Percentiles rank a stretch among this genome's conserved stretches.
phyloP scores from a whole-genome alignment of 2,113 vertebrate species.

The Pandion haliaetus region DNA sequence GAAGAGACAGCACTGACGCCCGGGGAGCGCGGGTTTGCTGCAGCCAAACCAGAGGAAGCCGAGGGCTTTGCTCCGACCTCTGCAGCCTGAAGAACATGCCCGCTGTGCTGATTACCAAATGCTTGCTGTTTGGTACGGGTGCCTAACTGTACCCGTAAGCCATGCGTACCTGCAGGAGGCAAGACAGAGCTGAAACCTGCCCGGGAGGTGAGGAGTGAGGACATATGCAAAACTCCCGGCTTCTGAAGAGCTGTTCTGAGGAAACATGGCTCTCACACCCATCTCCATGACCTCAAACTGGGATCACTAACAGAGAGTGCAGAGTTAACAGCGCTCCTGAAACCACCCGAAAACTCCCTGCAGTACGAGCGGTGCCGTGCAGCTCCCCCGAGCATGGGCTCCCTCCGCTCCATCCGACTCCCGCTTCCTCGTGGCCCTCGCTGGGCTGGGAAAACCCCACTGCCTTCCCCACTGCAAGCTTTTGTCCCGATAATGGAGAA shows the following conservation, averaged over 20 bases:
- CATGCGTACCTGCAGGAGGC: background rate
- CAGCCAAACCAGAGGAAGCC: background rate
- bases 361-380: fast-evolving
- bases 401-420: background rate
- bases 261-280: background rate
- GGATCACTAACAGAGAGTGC: background rate
- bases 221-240: fast-evolving
- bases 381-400: background rate
- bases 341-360: background rate
- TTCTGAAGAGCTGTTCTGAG: background rate
- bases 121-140: background rate
- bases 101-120: fast-evolving
- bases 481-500: background rate
- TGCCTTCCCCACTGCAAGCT: background rate
- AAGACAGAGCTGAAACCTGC: background rate
- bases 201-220: background rate
- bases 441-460: background rate
- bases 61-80: background rate
- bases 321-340: background rate
- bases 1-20: background rate
- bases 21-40: background rate
- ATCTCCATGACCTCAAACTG: background rate
- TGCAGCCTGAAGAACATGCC: background rate
- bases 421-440: background rate
- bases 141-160: background rate